Conservation (phyloP, 2,797 vertebrate genomes). For the Rallus crepitans region DNA sequence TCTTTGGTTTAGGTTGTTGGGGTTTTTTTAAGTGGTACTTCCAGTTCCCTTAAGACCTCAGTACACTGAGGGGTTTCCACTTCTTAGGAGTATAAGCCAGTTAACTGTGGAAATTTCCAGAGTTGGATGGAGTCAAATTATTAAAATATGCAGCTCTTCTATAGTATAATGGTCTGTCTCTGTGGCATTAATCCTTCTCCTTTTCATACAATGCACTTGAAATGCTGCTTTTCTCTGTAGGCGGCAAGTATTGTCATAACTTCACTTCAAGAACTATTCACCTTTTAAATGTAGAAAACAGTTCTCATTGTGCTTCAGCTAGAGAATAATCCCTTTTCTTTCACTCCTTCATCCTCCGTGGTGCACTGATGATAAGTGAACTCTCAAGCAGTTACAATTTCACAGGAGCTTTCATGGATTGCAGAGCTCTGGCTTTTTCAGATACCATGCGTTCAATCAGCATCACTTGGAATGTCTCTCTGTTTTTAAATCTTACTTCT, state of each 20-base stretch:
- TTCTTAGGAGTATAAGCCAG: conserved; percentile 10
- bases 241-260: conserved; percentile 71
- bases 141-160: conserved; percentile 63
- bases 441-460: background rate
- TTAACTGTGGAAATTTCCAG: conserved; percentile 51
- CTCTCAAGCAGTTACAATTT: conserved; percentile 59
- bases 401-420: conserved; percentile 48
- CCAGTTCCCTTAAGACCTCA: background rate
- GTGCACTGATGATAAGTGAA: conserved; percentile 54
- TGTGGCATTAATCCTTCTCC: conserved; percentile 67
- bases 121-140: conserved; percentile 3
- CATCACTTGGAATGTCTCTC: background rate
- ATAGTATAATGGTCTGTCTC: conserved; percentile 40
- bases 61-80: background rate
- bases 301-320: conserved; percentile 65
- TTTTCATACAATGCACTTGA: conserved; percentile 64
- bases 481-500: conserved; percentile 53
- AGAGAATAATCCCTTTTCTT: conserved; percentile 70
- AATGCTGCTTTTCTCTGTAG: conserved; percentile 58
- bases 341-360: conserved; percentile 25
- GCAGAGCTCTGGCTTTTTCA: conserved; percentile 41
- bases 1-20: background rate
- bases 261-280: conserved; percentile 66
- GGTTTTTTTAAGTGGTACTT: background rate
- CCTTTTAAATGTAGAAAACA: conserved; percentile 67